A percentile compares a stretch with the other conserved stretches of the same genome.
These are phyloP conservation scores for Phrynosoma blainvillii DNA, from an alignment of 2,113 vertebrate species.

Conservation along the genomic window DNA sequence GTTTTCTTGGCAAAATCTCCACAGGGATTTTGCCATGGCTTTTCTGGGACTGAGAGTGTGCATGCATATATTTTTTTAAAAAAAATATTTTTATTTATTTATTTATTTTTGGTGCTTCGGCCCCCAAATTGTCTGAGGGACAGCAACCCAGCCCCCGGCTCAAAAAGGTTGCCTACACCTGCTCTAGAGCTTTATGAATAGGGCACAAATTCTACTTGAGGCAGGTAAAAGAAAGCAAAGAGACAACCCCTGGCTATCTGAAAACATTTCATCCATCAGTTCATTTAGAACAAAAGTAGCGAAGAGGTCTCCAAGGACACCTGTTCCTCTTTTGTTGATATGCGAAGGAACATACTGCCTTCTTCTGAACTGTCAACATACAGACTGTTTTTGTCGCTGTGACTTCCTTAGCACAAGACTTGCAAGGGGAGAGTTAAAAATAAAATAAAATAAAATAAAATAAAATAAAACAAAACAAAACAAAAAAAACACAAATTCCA, in stretches of 20 bases:
- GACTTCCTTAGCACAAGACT: conserved; percentile 41
- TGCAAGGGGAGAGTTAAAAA: conserved; percentile 31
- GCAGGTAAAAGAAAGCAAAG: conserved; percentile 34
- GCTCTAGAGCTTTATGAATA: background rate
- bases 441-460: background rate
- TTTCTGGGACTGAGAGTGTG: too few species aligned
- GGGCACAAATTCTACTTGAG: conserved; percentile 34
- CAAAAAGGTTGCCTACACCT: too few species aligned
- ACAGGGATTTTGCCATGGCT: too few species aligned
- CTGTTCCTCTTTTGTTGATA: conserved; percentile 46
- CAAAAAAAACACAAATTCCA: background rate
- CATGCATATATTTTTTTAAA: too few species aligned
- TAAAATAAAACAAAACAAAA: too few species aligned
- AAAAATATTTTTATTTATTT: too few species aligned
- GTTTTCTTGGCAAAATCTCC: too few species aligned
- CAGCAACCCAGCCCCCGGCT: too few species aligned
- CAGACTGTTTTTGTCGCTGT: background rate
- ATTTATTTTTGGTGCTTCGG: too few species aligned
- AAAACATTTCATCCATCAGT: conserved; percentile 33
- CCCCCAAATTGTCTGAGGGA: too few species aligned
- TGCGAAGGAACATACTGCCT: conserved; percentile 9
- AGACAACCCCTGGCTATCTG: conserved; percentile 20
- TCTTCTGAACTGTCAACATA: conserved; percentile 40
- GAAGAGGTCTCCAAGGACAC: conserved; percentile 31
- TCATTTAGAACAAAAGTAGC: conserved; percentile 41